Percentiles rank a stretch among this genome's conserved stretches.
Conservation (phyloP, 2,888 invertebrate genomes). For the Cheiracanthium punctorium region DNA sequence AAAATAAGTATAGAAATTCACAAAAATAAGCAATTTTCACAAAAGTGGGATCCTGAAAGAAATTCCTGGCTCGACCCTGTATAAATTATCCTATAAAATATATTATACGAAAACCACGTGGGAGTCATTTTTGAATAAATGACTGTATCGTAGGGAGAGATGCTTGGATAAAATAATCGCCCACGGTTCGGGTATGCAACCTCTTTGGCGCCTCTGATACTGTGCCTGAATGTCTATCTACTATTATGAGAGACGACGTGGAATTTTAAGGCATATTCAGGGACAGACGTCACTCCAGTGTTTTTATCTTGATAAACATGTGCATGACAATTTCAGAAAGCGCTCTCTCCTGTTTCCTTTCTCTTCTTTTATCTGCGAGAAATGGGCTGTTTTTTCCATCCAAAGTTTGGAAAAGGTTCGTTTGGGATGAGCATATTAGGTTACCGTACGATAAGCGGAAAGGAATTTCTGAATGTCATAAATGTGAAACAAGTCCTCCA, state of each 20-base stretch:
- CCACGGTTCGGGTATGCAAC: slow-evolving; percentile 20
- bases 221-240: neutral
- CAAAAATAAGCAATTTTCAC: too few species aligned
- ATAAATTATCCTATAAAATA: too few species aligned
- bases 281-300: slow-evolving; percentile 12
- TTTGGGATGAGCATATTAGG: neutral
- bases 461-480: neutral
- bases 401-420: neutral
- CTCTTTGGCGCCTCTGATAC: slow-evolving; percentile 32
- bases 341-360: neutral
- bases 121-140: slow-evolving; percentile 5
- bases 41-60: too few species aligned
- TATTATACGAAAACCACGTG: neutral
- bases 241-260: neutral
- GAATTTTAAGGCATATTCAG: slow-evolving; percentile 4
- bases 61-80: too few species aligned
- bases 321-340: slow-evolving; percentile 46
- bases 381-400: neutral
- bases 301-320: slow-evolving; percentile 48
- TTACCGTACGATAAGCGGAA: neutral
- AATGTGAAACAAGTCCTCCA: neutral
- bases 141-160: neutral
- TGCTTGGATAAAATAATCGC: neutral
- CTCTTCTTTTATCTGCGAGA: slow-evolving; percentile 2
- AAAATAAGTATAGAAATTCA: too few species aligned